Conservation (phyloP, 2,888 invertebrate species). For the Heliconius cydno region DNA sequence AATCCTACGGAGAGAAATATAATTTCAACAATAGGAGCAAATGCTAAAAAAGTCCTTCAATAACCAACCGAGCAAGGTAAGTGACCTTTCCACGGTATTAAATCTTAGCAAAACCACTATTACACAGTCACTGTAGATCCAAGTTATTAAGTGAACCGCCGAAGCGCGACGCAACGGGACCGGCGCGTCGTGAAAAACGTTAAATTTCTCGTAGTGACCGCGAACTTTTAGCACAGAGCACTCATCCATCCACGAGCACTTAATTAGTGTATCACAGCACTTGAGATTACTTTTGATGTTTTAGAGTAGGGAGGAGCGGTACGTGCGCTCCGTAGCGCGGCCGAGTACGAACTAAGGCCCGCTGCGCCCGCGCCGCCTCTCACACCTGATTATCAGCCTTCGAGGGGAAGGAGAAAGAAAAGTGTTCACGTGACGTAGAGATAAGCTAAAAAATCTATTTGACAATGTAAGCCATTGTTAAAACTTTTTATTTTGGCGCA, state of each 20-base stretch:
- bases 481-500: slow-evolving; percentile 13
- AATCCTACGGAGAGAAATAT: slow-evolving; percentile 34
- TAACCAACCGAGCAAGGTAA: slow-evolving; percentile 72
- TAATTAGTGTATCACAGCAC: slow-evolving; percentile 47
- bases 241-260: slow-evolving; percentile 44
- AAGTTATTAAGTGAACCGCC: slow-evolving; percentile 78
- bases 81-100: slow-evolving; percentile 77
- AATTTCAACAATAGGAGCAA: slow-evolving; percentile 42
- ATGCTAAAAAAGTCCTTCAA: slow-evolving; percentile 45
- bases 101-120: slow-evolving; percentile 77
- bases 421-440: slow-evolving; percentile 74
- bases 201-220: slow-evolving; percentile 56
- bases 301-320: slow-evolving; percentile 44
- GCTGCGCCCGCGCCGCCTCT: slow-evolving; percentile 73
- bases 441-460: slow-evolving; percentile 62
- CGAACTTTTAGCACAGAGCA: slow-evolving; percentile 53
- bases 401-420: slow-evolving; percentile 72
- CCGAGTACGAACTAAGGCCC: slow-evolving; percentile 70
- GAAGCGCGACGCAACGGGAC: slow-evolving; percentile 77
- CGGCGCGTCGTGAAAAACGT: slow-evolving; percentile 56
- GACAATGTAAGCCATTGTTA: slow-evolving; percentile 37
- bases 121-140: slow-evolving; percentile 74
- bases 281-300: slow-evolving; percentile 35
- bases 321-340: slow-evolving; percentile 62
- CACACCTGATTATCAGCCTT: slow-evolving; percentile 76